phyloP scores from a whole-genome alignment of 92 coral and sea anemone species.

The Meandrina meandrites region DNA sequence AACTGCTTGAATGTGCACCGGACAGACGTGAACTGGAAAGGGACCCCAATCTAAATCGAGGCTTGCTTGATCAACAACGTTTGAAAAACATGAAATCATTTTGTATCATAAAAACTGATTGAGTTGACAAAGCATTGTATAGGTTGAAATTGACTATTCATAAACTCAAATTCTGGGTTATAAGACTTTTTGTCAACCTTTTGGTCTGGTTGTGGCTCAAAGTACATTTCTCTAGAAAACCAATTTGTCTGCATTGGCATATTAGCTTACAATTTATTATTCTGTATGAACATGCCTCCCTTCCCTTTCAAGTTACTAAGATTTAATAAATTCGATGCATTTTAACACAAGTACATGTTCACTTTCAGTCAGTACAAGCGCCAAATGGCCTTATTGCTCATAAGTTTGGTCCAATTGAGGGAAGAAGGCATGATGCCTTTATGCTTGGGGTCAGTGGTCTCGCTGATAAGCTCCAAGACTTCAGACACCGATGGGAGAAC shows the following conservation, averaged over 20 bases:
- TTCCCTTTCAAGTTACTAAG: conserved; percentile 21
- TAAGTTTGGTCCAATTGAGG: conserved; percentile 57
- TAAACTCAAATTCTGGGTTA: background rate
- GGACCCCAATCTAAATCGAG: too few relatives aligned
- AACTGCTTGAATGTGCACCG: too few relatives aligned
- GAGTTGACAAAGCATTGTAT: conserved; percentile 33
- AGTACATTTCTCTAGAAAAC: too few relatives aligned
- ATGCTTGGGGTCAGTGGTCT: conserved; percentile 54
- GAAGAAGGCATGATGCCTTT: conserved; percentile 57
- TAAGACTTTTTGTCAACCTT: conserved; percentile 24
- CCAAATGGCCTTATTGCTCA: conserved; percentile 61
- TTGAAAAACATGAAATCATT: too few relatives aligned
- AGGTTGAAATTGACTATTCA: background rate
- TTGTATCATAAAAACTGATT: too few relatives aligned
- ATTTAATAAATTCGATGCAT: background rate
- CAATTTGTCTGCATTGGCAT: too few relatives aligned
- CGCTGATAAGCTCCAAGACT: conserved; percentile 12
- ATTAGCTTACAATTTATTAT: conserved; percentile 3
- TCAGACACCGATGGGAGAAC: conserved; percentile 44
- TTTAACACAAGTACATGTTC: conserved; percentile 15
- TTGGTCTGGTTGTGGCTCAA: conserved; percentile 18
- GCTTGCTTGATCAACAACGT: too few relatives aligned
- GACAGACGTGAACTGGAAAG: too few relatives aligned
- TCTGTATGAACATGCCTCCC: conserved; percentile 31
- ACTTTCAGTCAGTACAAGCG: conserved; percentile 51